Conservation (phyloP, 2,888 invertebrate genomes). For the Brenthis daphne region DNA sequence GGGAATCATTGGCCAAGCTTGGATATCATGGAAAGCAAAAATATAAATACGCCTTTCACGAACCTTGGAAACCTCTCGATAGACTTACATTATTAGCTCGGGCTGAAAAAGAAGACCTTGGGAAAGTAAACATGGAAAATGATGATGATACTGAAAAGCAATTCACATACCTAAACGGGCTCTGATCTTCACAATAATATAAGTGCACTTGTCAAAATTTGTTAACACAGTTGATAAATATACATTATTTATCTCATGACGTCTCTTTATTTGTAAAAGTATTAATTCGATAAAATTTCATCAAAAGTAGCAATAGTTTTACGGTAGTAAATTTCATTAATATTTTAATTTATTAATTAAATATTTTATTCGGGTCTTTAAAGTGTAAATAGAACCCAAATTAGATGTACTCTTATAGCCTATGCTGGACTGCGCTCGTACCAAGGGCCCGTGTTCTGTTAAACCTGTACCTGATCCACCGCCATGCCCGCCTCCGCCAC, state of each 20-base stretch:
- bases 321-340: not conserved
- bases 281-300: too few species aligned
- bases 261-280: conserved; percentile 5
- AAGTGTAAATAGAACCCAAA: not conserved
- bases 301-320: too few species aligned
- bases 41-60: conserved; percentile 73
- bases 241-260: not conserved
- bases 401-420: conserved; percentile 54
- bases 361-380: not conserved
- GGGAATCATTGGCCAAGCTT: conserved; percentile 54
- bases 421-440: conserved; percentile 60
- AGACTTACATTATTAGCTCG: conserved; percentile 60
- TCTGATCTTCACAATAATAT: conserved; percentile 52
- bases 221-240: conserved; percentile 6
- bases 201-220: conserved; percentile 3
- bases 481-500: conserved; percentile 64
- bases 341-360: not conserved
- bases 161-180: conserved; percentile 47
- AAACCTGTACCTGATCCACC: conserved; percentile 52
- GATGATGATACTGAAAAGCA: conserved; percentile 44
- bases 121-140: conserved; percentile 37
- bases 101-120: conserved; percentile 57
- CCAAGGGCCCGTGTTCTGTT: conserved; percentile 58
- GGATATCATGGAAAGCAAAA: conserved; percentile 70
- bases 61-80: conserved; percentile 73